Percentiles rank a stretch among this genome's conserved stretches.
These are phyloP conservation scores for Chionodraco myersi DNA, from an alignment of 2,113 vertebrate genomes.

Conservation along the genomic window DNA sequence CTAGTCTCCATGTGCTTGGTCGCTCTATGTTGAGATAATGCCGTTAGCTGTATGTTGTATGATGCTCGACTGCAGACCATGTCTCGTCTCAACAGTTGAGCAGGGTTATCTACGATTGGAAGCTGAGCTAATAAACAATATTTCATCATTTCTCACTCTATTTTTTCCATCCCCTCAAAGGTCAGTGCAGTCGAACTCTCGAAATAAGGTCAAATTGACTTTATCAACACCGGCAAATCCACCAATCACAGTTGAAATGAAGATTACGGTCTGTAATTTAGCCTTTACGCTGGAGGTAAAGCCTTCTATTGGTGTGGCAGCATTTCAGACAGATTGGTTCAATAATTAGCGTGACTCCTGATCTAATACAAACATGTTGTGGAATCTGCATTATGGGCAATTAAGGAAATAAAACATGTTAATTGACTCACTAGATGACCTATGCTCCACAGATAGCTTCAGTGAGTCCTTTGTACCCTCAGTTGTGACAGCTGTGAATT, in stretches of 20 bases:
- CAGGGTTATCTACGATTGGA: background rate
- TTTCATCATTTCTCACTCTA: background rate
- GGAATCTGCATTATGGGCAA: background rate
- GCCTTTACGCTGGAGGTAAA: background rate
- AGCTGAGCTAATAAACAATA: background rate
- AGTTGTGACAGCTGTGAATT: constrained; percentile 11
- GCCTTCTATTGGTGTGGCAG: background rate
- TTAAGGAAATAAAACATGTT: background rate
- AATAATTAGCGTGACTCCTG: background rate
- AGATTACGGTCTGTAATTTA: background rate
- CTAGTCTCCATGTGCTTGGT: background rate
- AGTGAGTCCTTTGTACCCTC: background rate
- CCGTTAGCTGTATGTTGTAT: background rate
- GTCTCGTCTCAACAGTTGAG: background rate
- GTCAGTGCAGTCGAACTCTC: constrained; percentile 1
- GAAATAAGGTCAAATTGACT: background rate
- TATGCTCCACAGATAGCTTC: background rate
- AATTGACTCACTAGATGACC: constrained; percentile 9
- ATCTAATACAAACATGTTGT: background rate
- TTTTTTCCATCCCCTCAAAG: constrained; percentile 1
- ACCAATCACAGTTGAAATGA: background rate
- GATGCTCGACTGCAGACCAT: background rate
- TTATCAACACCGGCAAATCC: background rate
- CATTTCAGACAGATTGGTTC: background rate
- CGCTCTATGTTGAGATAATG: background rate